Conservation (phyloP, 2,888 invertebrate genomes). For the Gryllus longicercus region DNA sequence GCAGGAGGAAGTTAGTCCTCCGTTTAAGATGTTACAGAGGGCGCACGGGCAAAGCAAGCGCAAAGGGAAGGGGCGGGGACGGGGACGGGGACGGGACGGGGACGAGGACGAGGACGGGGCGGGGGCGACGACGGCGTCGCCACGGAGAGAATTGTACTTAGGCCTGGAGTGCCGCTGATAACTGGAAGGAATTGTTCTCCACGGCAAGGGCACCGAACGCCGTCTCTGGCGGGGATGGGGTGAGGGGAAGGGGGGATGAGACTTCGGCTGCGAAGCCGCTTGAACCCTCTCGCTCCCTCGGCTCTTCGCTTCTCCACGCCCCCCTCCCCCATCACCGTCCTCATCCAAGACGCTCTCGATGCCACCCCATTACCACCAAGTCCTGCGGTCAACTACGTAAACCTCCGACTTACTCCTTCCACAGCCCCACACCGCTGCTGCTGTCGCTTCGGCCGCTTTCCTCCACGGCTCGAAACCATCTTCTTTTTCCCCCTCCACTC, state of each 20-base stretch:
- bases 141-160: not conserved
- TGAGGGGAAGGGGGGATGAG: not conserved
- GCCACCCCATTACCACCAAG: not conserved
- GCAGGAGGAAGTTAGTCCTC: not conserved
- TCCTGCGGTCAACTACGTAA: no score
- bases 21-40: not conserved
- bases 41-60: not conserved
- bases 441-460: no score
- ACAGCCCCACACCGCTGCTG: no score
- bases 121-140: not conserved
- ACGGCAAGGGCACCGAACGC: not conserved
- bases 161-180: slow-evolving; percentile 10
- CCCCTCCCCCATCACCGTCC: not conserved
- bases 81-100: not conserved
- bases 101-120: no score
- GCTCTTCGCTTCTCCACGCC: not conserved
- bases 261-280: not conserved
- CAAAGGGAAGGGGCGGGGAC: not conserved
- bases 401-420: no score
- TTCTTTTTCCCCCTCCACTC: no score
- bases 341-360: not conserved
- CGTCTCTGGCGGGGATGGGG: not conserved
- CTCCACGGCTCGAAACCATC: no score
- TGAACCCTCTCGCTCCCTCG: not conserved
- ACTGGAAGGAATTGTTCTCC: slow-evolving; percentile 9